A percentile compares a stretch with the other conserved stretches of the same genome.
Conservation (phyloP, 2,797 vertebrate species). For the Mus spretus region DNA sequence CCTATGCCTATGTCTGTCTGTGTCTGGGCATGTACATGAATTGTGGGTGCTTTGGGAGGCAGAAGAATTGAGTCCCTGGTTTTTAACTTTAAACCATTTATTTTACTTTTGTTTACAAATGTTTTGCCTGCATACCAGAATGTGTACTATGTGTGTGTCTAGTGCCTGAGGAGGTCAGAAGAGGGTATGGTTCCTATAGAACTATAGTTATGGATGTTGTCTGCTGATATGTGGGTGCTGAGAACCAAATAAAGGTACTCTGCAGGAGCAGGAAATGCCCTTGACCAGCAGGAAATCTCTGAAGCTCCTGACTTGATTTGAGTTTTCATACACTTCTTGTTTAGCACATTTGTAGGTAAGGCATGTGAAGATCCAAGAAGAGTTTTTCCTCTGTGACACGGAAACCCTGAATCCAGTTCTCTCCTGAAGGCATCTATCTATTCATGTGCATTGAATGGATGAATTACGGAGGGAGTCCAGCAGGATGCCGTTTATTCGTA, state of each 20-base stretch:
- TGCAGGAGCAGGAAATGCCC: too few species aligned
- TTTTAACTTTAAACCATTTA: not conserved
- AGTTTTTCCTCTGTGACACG: not conserved
- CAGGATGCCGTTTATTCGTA: not conserved
- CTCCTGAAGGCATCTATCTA: conserved; percentile 3
- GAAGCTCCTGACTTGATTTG: not conserved
- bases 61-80: not conserved
- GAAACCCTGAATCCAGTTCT: not conserved
- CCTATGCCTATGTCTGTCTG: not conserved
- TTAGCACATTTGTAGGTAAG: not conserved
- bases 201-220: not conserved
- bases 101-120: not conserved
- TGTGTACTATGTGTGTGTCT: not conserved
- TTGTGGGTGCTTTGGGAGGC: not conserved
- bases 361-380: not conserved
- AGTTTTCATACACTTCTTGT: not conserved
- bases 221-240: not conserved
- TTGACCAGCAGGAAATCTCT: too few species aligned
- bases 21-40: not conserved
- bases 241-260: not conserved
- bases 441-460: not conserved
- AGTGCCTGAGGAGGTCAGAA: not conserved
- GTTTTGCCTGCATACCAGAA: not conserved
- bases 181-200: not conserved
- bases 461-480: not conserved